These are phyloP conservation scores for Gymnocypris eckloni DNA, from an alignment of 2,797 vertebrate genomes.

Conservation along the genomic window DNA sequence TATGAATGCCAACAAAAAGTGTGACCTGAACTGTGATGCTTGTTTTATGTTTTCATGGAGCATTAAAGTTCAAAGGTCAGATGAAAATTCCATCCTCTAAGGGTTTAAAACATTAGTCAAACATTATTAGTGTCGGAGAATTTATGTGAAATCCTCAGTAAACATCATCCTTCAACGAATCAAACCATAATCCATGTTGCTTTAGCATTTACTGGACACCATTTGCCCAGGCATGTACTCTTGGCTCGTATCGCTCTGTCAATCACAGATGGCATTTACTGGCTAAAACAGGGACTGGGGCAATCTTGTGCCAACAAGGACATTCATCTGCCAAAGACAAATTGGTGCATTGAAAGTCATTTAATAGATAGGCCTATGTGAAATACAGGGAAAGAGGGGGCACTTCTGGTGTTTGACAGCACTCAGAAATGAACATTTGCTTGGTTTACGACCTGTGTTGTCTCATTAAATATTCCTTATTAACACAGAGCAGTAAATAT, in stretches of 20 bases:
- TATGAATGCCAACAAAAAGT: background rate
- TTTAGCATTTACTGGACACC: constrained; percentile 51
- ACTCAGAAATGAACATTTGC: constrained; percentile 27
- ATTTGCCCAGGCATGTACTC: constrained; percentile 54
- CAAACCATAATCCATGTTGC: constrained; percentile 46
- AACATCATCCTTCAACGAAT: constrained; percentile 24
- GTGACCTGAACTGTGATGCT: constrained; percentile 16
- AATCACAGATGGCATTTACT: constrained; percentile 62
- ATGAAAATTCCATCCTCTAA: background rate
- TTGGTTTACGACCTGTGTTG: constrained; percentile 23
- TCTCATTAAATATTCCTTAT: constrained; percentile 36
- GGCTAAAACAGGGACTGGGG: constrained; percentile 49
- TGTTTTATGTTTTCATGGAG: constrained; percentile 3
- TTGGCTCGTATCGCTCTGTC: constrained; percentile 51
- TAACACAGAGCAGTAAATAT: constrained; percentile 29
- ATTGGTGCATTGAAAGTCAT: constrained; percentile 52
- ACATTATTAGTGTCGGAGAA: constrained; percentile 15
- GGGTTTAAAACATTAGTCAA: background rate
- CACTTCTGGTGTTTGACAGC: constrained; percentile 20
- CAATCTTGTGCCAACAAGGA: constrained; percentile 48
- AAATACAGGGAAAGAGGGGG: constrained; percentile 15
- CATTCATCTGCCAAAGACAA: constrained; percentile 49
- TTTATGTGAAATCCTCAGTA: constrained; percentile 25
- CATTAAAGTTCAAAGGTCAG: constrained; percentile 13
- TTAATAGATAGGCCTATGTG: constrained; percentile 43